A percentile compares a stretch with the other conserved stretches of the same genome.
phyloP scores from a whole-genome alignment of 1,140 invertebrate genomes.

The Macrostomum lignano region DNA sequence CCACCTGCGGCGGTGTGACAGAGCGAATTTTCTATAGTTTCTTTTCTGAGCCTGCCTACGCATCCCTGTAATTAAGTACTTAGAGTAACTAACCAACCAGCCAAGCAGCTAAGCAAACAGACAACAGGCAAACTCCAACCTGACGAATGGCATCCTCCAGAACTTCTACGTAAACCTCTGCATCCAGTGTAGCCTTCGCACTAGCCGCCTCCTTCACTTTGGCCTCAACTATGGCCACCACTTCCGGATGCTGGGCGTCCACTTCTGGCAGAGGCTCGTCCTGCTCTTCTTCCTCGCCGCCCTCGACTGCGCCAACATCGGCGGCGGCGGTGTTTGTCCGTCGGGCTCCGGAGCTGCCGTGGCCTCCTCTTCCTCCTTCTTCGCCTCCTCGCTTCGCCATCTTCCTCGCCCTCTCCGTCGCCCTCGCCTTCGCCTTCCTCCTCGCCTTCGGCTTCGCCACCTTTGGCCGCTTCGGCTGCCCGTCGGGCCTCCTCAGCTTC shows the following conservation, averaged over 20 bases:
- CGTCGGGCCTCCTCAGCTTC: conserved; percentile 1
- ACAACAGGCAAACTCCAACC: no score
- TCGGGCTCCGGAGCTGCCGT: background rate
- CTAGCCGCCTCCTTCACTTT: conserved; percentile 16
- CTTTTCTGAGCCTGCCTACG: no score
- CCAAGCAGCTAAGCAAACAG: no score
- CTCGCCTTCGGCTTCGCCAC: no score
- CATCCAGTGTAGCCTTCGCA: conserved; percentile 10
- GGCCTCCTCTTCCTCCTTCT: background rate
- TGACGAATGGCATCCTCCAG: conserved; percentile 16
- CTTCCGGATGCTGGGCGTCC: conserved; percentile 19
- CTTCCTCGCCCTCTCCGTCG: conserved; percentile 2
- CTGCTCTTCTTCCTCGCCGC: no score
- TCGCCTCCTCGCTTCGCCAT: conserved; percentile 2
- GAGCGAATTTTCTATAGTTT: conserved; percentile 11
- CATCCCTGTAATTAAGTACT: no score
- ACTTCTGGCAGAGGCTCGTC: conserved; percentile 10
- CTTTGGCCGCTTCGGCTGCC: conserved; percentile 5
- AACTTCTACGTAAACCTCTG: conserved; percentile 17
- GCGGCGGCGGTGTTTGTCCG: background rate
- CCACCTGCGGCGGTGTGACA: conserved; percentile 17
- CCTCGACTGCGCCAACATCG: no score
- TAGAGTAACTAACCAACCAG: no score
- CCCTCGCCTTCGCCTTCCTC: conserved; percentile 4
- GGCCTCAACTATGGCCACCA: conserved; percentile 14